Conservation (phyloP, 2,113 vertebrate genomes). For the Centropus unirufus region DNA sequence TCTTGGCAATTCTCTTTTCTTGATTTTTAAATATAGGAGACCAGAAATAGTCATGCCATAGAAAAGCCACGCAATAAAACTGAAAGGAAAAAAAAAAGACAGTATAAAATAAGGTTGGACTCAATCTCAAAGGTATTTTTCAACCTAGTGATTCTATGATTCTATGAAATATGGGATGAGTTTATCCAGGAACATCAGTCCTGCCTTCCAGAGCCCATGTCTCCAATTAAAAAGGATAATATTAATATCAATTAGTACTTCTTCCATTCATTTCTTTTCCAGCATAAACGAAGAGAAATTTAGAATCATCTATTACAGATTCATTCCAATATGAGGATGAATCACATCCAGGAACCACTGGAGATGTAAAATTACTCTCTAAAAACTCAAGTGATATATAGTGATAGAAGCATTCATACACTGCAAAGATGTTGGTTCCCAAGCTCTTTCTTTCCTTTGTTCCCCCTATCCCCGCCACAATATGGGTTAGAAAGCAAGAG, state of each 20-base stretch:
- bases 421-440: background rate
- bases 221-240: background rate
- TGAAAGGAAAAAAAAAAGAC: constrained; percentile 45
- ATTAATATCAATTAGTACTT: background rate
- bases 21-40: constrained; percentile 88
- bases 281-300: background rate
- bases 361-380: too few species aligned
- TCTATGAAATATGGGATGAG: background rate
- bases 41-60: constrained; percentile 84
- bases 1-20: constrained; percentile 83
- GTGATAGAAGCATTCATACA: background rate
- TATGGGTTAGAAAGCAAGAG: background rate
- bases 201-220: background rate
- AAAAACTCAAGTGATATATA: background rate
- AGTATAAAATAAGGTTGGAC: background rate
- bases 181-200: background rate
- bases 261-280: background rate
- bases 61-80: constrained; percentile 89
- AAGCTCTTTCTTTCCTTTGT: background rate
- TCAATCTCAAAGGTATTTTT: too few species aligned
- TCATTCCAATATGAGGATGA: background rate
- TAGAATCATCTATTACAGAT: background rate
- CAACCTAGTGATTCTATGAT: too few species aligned
- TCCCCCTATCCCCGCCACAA: background rate
- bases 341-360: background rate